phyloP scores from a whole-genome alignment of 2,888 invertebrate genomes.

The Drosophila emarginata region DNA sequence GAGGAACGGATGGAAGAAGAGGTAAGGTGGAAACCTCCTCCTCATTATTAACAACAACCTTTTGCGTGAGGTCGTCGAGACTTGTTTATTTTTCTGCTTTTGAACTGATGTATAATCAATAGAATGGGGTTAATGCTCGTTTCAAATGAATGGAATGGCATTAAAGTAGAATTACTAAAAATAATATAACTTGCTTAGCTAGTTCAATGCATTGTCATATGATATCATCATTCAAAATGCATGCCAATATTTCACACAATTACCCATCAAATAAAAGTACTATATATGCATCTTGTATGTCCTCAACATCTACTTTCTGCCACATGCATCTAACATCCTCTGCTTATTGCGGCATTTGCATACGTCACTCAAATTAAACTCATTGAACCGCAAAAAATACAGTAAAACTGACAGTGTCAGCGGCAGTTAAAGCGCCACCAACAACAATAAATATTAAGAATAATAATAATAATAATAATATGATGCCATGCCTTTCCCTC shows the following conservation, averaged over 20 bases:
- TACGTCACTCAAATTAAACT: conserved; percentile 46
- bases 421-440: conserved; percentile 23
- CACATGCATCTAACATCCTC: conserved; percentile 22
- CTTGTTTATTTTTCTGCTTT: conserved; percentile 2
- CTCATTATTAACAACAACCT: neutral
- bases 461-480: conserved; percentile 28
- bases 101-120: conserved; percentile 1
- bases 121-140: conserved; percentile 11
- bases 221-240: neutral
- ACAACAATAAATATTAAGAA: conserved; percentile 15
- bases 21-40: neutral
- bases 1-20: no score
- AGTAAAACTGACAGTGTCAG: conserved; percentile 64
- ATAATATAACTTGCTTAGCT: neutral
- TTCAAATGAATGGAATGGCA: neutral
- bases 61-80: conserved; percentile 2
- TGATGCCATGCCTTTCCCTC: conserved; percentile 27
- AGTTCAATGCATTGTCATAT: neutral
- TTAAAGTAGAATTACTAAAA: conserved; percentile 4
- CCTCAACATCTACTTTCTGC: neutral
- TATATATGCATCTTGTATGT: neutral
- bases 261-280: neutral
- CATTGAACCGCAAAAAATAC: conserved; percentile 63
- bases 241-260: neutral
- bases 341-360: conserved; percentile 24